phyloP scores from a whole-genome alignment of 2,888 invertebrate genomes.

The Troides aeacus region DNA sequence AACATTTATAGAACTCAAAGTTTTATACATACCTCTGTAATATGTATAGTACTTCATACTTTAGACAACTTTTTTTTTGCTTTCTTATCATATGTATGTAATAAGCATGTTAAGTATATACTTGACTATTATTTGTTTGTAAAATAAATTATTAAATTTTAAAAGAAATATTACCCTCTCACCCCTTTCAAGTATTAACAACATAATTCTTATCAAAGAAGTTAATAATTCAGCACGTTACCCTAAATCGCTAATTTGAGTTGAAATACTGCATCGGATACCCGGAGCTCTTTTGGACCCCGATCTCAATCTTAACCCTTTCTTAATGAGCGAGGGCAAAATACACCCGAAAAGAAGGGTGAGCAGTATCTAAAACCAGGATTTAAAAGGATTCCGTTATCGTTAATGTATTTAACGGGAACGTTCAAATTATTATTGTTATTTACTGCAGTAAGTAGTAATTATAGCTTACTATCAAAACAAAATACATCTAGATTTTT shows the following conservation, averaged over 20 bases:
- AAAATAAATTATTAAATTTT: neutral
- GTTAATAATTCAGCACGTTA: slow-evolving; percentile 53
- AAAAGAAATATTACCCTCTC: neutral
- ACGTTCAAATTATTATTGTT: slow-evolving; percentile 17
- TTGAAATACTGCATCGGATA: slow-evolving; percentile 56
- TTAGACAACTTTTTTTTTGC: too few species aligned
- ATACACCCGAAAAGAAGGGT: slow-evolving; percentile 43
- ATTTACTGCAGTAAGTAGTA: too few species aligned
- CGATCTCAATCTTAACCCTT: slow-evolving; percentile 59
- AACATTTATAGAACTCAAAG: too few species aligned
- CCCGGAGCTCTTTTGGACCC: slow-evolving; percentile 43
- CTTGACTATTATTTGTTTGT: neutral
- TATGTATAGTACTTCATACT: too few species aligned
- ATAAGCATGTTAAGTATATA: too few species aligned
- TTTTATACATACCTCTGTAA: too few species aligned
- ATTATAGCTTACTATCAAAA: too few species aligned
- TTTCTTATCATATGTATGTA: too few species aligned
- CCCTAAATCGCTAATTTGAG: slow-evolving; percentile 54
- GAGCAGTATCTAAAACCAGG: slow-evolving; percentile 36
- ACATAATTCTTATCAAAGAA: slow-evolving; percentile 42
- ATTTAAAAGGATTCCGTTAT: slow-evolving; percentile 40
- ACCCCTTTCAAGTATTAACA: slow-evolving; percentile 7
- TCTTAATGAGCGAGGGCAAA: slow-evolving; percentile 51
- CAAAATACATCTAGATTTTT: too few species aligned
- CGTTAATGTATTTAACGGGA: slow-evolving; percentile 47